Conservation (phyloP, 2,113 vertebrate species). For the Oryzias curvinotus region DNA sequence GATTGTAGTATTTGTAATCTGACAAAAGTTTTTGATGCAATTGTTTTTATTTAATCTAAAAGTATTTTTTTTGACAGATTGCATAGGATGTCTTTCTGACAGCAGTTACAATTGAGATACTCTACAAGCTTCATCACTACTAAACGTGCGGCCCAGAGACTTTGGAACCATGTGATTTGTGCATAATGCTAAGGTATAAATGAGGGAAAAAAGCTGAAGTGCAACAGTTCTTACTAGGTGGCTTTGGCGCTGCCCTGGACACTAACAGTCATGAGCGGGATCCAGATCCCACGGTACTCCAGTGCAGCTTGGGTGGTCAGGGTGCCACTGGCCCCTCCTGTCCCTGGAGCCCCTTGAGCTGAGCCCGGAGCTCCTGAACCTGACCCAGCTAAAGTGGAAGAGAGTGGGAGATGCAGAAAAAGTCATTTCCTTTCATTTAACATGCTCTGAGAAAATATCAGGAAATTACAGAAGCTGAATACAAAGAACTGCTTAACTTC, state of each 20-base stretch:
- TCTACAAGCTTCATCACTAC: not conserved
- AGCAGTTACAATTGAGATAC: not conserved
- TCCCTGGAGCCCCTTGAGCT: conserved; percentile 81
- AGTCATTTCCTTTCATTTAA: not conserved
- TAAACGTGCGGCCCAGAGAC: not conserved
- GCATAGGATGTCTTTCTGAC: not conserved
- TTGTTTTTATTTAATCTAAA: not conserved
- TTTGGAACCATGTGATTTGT: not conserved
- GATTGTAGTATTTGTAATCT: not conserved
- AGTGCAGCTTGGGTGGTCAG: conserved; percentile 92
- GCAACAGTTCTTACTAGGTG: conserved; percentile 88
- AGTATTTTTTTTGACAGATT: not conserved
- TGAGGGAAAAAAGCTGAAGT: not conserved
- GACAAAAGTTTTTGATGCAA: conserved; percentile 1
- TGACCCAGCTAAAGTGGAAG: conserved; percentile 59
- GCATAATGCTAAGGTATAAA: not conserved
- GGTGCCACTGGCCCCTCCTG: conserved; percentile 80
- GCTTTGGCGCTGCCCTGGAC: conserved; percentile 97
- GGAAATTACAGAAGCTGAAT: no score
- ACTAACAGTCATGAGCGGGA: conserved; percentile 92
- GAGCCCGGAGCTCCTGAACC: conserved; percentile 77
- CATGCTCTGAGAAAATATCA: no score
- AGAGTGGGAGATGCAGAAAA: not conserved
- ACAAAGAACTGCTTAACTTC: no score
- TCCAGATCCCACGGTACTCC: conserved; percentile 98